Percentiles rank a stretch among this genome's conserved stretches.
Evolutionary conservation across 2,797 vertebrate species (phyloP).

Genomic region (Petrocephalus sullivani): DNA sequence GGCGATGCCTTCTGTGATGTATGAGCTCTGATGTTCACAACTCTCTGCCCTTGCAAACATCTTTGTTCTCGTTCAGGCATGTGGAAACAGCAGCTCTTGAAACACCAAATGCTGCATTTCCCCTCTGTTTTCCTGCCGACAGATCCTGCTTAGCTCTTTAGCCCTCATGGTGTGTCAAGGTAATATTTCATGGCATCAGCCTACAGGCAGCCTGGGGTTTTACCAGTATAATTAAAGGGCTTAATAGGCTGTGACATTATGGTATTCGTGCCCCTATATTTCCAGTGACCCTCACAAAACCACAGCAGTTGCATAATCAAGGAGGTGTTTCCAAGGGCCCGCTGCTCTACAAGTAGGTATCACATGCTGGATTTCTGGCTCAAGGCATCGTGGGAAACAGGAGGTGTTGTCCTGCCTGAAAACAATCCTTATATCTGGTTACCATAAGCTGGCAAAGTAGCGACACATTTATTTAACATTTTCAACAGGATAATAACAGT

Average conservation of each 20-base stretch:
- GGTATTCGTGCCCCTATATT: neutral
- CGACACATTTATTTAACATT: neutral
- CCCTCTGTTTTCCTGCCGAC: neutral
- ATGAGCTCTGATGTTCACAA: neutral
- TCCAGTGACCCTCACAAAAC: neutral
- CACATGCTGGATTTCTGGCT: neutral
- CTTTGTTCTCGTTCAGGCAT: neutral
- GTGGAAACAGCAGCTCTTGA: neutral
- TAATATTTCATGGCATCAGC: constrained; percentile 4
- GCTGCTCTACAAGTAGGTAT: neutral
- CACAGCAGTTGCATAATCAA: constrained; percentile 5
- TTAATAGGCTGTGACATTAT: neutral
- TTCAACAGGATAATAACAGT: constrained; percentile 4
- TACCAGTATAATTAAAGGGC: constrained; percentile 8
- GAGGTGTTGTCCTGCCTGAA: neutral
- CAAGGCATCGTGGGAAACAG: neutral
- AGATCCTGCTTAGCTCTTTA: neutral
- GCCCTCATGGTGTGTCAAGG: neutral
- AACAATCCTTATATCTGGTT: neutral
- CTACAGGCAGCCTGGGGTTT: neutral
- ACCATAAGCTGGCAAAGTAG: neutral
- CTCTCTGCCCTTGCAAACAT: neutral
- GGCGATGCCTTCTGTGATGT: neutral
- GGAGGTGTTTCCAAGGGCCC: neutral
- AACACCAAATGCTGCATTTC: neutral